These are phyloP conservation scores for Embiotoca jacksoni DNA, from an alignment of 2,113 vertebrate genomes.

Conservation along the genomic window DNA sequence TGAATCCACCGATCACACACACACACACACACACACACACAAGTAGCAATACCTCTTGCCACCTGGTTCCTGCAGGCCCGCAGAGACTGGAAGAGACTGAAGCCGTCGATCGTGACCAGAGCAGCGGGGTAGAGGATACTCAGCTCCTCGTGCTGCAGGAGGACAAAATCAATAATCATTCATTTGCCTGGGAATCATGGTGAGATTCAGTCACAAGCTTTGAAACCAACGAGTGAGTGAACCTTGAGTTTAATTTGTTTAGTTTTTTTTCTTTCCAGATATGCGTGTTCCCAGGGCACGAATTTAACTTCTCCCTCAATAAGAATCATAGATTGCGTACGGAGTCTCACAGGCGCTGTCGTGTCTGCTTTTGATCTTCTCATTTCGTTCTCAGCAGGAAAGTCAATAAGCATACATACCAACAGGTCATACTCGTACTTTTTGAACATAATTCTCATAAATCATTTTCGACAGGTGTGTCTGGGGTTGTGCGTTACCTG, in stretches of 20 bases:
- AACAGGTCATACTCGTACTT: too few species aligned
- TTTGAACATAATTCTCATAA: not conserved
- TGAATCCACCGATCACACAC: too few species aligned
- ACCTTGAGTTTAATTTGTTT: too few species aligned
- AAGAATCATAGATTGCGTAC: not conserved
- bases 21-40: not conserved
- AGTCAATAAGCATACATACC: too few species aligned
- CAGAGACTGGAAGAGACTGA: conserved; percentile 98
- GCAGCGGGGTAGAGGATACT: conserved; percentile 96
- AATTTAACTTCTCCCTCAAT: not conserved
- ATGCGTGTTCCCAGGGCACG: too few species aligned
- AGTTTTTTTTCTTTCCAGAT: too few species aligned
- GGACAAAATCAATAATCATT: not conserved
- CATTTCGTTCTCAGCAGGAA: too few species aligned
- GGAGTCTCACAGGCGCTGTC: too few species aligned
- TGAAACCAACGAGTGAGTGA: too few species aligned
- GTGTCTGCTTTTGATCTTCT: too few species aligned
- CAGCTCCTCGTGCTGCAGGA: conserved; percentile 93
- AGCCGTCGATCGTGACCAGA: conserved; percentile 97
- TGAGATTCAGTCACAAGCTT: too few species aligned
- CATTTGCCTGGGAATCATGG: not conserved
- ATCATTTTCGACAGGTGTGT: not conserved
- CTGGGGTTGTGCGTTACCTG: conserved; percentile 84
- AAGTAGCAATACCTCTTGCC: conserved; percentile 89
- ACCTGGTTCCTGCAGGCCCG: conserved; percentile 98